Conservation (phyloP, 2,888 invertebrate genomes). For the Hofmannophila pseudospretella region DNA sequence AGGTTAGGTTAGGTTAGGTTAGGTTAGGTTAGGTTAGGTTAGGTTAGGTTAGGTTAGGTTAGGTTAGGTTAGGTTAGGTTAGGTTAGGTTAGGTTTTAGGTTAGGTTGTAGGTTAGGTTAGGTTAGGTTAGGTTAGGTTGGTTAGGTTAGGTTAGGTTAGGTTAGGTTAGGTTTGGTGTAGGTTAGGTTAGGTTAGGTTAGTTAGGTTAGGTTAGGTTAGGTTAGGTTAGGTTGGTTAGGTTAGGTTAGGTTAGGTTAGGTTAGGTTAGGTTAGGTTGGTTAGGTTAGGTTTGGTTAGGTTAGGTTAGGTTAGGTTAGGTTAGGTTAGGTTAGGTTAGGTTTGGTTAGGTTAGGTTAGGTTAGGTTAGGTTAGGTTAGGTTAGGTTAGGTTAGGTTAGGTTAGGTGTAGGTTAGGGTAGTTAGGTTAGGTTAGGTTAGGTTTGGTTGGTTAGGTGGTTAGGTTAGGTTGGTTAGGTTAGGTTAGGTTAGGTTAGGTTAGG, state of each 20-base stretch:
- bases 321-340: slow-evolving; percentile 17
- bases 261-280: too few species aligned
- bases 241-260: slow-evolving; percentile 16
- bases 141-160: slow-evolving; percentile 15
- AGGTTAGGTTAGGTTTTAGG: slow-evolving; percentile 17
- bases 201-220: slow-evolving; percentile 15
- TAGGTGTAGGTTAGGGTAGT: too few species aligned
- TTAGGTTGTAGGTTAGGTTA: too few species aligned
- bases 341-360: slow-evolving; percentile 11
- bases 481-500: too few species aligned
- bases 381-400: too few species aligned
- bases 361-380: slow-evolving; percentile 10
- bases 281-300: too few species aligned
- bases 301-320: slow-evolving; percentile 15
- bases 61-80: slow-evolving; percentile 16
- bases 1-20: too few species aligned
- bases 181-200: slow-evolving; percentile 17
- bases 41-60: slow-evolving; percentile 13
- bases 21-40: slow-evolving; percentile 14
- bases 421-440: slow-evolving; percentile 20
- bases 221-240: too few species aligned
- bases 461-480: too few species aligned
- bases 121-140: too few species aligned
- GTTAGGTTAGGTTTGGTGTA: slow-evolving; percentile 19
- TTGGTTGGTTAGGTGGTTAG: slow-evolving; percentile 17